A percentile compares a stretch with the other conserved stretches of the same genome.
Conservation (phyloP, 1,140 invertebrate genomes). For the Pseudomyrmex pallidus region DNA sequence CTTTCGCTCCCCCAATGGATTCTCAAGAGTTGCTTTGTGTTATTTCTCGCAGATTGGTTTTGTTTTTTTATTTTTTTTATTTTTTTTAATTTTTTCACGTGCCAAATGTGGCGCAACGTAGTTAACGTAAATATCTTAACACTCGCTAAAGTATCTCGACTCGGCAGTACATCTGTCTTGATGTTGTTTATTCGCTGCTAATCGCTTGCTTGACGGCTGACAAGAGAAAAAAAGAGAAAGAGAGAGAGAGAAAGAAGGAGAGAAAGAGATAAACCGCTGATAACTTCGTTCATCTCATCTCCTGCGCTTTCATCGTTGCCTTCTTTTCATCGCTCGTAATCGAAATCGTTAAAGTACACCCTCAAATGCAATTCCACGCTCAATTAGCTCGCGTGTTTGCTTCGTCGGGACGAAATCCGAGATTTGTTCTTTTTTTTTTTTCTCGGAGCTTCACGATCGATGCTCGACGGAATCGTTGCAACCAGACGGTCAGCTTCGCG, state of each 20-base stretch:
- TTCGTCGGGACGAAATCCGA: background rate
- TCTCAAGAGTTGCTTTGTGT: background rate
- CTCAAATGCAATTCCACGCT: conserved; percentile 2
- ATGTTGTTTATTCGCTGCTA: background rate
- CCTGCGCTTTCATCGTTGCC: background rate
- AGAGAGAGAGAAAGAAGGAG: no score
- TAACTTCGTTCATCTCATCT: conserved; percentile 4
- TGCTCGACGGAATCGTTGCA: conserved; percentile 15
- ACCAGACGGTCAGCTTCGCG: conserved; percentile 46
- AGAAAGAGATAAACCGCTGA: background rate
- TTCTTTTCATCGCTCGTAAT: background rate
- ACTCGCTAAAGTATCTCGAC: background rate
- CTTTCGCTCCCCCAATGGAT: background rate
- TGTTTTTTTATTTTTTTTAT: no score
- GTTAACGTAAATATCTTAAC: conserved; percentile 7
- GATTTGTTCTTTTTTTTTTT: background rate
- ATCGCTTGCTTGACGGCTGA: background rate
- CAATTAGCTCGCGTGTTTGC: conserved; percentile 28
- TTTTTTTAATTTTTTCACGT: background rate
- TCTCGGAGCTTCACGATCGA: conserved; percentile 20
- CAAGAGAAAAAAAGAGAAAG: no score
- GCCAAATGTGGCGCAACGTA: background rate
- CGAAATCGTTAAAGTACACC: background rate
- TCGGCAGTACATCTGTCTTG: conserved; percentile 3
- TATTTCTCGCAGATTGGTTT: background rate